A percentile compares a stretch with the other conserved stretches of the same genome.
phyloP scores from a whole-genome alignment of 2,797 vertebrate species.

The Rhabdophis nuchalis region DNA sequence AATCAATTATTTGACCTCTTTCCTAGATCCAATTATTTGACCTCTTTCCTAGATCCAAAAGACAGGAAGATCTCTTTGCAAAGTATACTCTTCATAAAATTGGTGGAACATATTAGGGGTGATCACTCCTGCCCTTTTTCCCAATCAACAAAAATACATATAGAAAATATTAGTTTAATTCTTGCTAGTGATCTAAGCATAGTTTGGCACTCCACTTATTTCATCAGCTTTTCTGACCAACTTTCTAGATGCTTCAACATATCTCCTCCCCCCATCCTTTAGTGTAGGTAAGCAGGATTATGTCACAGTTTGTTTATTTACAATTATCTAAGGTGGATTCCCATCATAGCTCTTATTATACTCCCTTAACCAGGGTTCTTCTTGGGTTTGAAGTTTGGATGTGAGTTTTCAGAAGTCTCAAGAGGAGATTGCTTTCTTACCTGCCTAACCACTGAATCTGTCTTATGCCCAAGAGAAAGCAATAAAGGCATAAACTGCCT shows the following conservation, averaged over 20 bases:
- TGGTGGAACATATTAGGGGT: neutral
- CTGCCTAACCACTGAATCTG: neutral
- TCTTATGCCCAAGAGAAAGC: neutral
- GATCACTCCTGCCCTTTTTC: neutral
- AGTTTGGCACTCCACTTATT: neutral
- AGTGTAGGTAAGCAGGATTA: neutral
- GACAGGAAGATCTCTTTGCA: neutral
- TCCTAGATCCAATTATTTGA: neutral
- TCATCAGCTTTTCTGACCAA: neutral
- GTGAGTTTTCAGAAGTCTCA: neutral
- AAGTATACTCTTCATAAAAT: neutral
- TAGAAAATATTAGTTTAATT: neutral
- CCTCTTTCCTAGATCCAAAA: neutral
- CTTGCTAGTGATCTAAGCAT: neutral
- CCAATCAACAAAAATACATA: neutral
- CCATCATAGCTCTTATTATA: neutral
- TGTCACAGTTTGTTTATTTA: neutral
- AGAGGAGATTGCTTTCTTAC: neutral
- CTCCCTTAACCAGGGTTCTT: neutral
- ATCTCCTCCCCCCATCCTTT: neutral
- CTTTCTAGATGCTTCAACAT: neutral
- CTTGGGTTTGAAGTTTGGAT: neutral
- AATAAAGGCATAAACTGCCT: neutral
- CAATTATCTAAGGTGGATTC: neutral
- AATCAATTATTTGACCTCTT: neutral